A percentile compares a stretch with the other conserved stretches of the same genome.
Evolutionary conservation across 2,888 invertebrate species (phyloP).

Genomic region (Merodon equestris): DNA sequence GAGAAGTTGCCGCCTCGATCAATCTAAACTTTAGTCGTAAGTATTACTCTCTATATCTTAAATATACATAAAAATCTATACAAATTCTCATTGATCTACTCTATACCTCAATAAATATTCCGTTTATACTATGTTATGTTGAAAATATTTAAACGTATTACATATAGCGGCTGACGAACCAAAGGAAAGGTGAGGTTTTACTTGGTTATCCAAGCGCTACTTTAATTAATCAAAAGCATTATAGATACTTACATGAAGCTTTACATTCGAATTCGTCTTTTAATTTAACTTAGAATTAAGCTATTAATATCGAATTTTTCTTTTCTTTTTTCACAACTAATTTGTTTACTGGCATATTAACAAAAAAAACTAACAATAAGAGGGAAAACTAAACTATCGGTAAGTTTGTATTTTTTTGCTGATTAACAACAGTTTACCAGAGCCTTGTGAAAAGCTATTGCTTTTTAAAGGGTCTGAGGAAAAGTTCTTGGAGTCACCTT

Average conservation of each 20-base stretch:
- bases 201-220: too few species aligned
- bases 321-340: conserved; percentile 21
- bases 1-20: conserved; percentile 97
- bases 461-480: too few species aligned
- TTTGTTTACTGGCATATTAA: conserved; percentile 4
- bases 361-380: conserved; percentile 32
- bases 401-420: conserved; percentile 32
- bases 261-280: too few species aligned
- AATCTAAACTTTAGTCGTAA: conserved; percentile 99
- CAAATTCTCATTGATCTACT: conserved; percentile 2
- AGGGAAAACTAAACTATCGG: conserved; percentile 60
- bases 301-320: conserved; percentile 11
- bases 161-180: conserved; percentile 98
- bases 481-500: too few species aligned
- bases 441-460: too few species aligned
- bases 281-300: too few species aligned
- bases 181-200: conserved; percentile 90
- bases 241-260: too few species aligned
- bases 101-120: conserved; percentile 48
- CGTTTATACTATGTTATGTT: conserved; percentile 25
- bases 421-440: background rate
- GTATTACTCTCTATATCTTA: conserved; percentile 79
- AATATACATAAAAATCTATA: background rate
- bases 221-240: conserved; percentile 1
- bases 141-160: conserved; percentile 78